Conservation (phyloP, 35 echinoderm and acorn worm species). For the Apostichopus californicus region DNA sequence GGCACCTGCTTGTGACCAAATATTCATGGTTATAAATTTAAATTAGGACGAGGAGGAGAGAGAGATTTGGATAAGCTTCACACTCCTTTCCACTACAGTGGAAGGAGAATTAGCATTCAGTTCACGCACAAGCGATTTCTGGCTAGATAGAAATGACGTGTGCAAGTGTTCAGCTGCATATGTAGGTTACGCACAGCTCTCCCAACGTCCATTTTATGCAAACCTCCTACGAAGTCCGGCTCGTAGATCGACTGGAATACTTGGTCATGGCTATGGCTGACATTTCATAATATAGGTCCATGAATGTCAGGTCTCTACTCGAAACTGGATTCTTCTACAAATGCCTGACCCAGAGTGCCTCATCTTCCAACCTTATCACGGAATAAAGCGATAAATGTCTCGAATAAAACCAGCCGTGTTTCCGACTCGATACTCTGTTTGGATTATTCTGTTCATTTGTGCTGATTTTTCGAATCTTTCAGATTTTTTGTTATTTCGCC, state of each 20-base stretch:
- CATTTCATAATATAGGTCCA: background rate
- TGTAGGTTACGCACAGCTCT: background rate
- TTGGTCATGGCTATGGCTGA: background rate
- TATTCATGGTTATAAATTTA: slow-evolving; percentile 24
- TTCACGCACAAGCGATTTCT: background rate
- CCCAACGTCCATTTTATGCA: background rate
- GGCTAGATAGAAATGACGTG: background rate
- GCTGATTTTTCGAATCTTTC: slow-evolving; percentile 20
- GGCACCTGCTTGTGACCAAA: background rate
- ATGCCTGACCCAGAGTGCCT: background rate
- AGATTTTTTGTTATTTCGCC: background rate
- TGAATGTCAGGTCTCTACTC: background rate
- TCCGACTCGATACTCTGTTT: slow-evolving; percentile 8
- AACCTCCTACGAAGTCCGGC: background rate
- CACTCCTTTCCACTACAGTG: background rate
- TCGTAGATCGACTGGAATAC: background rate
- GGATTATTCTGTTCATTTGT: background rate
- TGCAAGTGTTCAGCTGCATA: background rate
- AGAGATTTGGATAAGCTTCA: background rate
- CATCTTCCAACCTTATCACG: background rate
- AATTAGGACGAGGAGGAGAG: background rate
- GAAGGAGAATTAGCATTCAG: background rate
- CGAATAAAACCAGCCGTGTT: background rate
- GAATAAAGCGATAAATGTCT: background rate
- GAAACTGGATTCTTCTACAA: no score